These are phyloP conservation scores for Trematocara stigmaticum DNA, from an alignment of 2,113 vertebrate species.

Conservation along the genomic window DNA sequence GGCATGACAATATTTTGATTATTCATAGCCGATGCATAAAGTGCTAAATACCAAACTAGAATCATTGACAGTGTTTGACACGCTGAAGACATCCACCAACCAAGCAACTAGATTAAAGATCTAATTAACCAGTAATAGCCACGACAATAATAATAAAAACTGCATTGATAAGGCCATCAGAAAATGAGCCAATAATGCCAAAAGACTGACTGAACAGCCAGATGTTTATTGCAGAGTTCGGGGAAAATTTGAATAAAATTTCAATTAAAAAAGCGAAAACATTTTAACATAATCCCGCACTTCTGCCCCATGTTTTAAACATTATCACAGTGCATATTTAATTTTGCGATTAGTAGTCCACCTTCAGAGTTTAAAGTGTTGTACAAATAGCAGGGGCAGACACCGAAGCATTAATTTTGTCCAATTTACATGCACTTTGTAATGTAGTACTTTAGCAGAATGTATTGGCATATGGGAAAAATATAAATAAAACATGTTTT, in stretches of 20 bases:
- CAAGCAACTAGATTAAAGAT: fast-evolving
- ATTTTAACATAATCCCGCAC: not conserved
- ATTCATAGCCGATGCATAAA: not conserved
- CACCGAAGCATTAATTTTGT: not conserved
- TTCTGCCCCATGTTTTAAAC: not conserved
- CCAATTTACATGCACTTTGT: not conserved
- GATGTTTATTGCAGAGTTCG: not conserved
- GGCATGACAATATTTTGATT: not conserved
- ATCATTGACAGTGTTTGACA: not conserved
- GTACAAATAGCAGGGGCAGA: not conserved
- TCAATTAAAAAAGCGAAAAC: not conserved
- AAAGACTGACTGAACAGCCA: not conserved
- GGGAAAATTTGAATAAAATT: not conserved
- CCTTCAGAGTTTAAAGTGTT: not conserved
- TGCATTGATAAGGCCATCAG: not conserved
- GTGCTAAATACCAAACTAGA: not conserved
- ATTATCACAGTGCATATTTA: not conserved
- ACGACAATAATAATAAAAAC: not conserved
- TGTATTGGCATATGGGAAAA: not conserved
- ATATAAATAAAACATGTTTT: not conserved
- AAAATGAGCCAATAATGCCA: not conserved
- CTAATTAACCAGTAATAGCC: not conserved
- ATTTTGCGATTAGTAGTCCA: not conserved
- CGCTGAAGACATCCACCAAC: not conserved
- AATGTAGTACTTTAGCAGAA: not conserved